Evolutionary conservation across 1,140 invertebrate species (phyloP).

Genomic region (Atopsyche davidsoni): DNA sequence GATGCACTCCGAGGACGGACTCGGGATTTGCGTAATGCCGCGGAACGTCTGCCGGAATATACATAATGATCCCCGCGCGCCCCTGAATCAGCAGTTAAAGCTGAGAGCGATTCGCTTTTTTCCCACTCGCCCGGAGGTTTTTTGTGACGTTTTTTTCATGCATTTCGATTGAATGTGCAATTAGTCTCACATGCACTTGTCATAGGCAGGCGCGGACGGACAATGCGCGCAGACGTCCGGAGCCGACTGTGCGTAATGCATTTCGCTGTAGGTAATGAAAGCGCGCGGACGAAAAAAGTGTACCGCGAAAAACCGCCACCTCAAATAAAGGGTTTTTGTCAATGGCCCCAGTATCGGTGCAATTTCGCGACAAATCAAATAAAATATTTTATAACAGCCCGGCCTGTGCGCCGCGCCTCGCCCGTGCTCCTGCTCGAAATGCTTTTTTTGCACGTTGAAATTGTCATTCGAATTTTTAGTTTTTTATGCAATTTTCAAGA

Average conservation of each 20-base stretch:
- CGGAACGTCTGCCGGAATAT: too few species aligned
- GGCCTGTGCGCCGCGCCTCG: too few species aligned
- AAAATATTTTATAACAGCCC: slow-evolving; percentile 21
- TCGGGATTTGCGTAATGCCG: too few species aligned
- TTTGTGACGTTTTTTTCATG: slow-evolving; percentile 19
- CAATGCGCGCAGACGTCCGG: slow-evolving; percentile 20
- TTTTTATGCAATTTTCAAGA: too few species aligned
- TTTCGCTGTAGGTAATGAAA: slow-evolving; percentile 22
- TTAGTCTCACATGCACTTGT: slow-evolving; percentile 29
- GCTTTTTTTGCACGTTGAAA: too few species aligned
- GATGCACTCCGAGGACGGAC: too few species aligned
- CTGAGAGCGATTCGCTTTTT: slow-evolving; percentile 23
- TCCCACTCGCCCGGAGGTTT: slow-evolving; percentile 13
- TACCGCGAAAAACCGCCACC: slow-evolving; percentile 10
- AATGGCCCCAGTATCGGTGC: not conserved
- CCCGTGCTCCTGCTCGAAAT: too few species aligned
- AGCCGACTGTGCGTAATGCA: slow-evolving; percentile 25
- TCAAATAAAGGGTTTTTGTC: slow-evolving; percentile 7
- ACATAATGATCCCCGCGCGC: too few species aligned
- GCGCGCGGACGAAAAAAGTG: slow-evolving; percentile 12
- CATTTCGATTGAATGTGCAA: slow-evolving; percentile 32
- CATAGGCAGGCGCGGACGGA: slow-evolving; percentile 16
- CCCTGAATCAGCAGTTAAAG: slow-evolving; percentile 6
- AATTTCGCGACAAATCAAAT: slow-evolving; percentile 6
- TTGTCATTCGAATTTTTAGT: too few species aligned